phyloP scores from a whole-genome alignment of 2,888 invertebrate genomes.

The Romanomermis culicivorax region DNA sequence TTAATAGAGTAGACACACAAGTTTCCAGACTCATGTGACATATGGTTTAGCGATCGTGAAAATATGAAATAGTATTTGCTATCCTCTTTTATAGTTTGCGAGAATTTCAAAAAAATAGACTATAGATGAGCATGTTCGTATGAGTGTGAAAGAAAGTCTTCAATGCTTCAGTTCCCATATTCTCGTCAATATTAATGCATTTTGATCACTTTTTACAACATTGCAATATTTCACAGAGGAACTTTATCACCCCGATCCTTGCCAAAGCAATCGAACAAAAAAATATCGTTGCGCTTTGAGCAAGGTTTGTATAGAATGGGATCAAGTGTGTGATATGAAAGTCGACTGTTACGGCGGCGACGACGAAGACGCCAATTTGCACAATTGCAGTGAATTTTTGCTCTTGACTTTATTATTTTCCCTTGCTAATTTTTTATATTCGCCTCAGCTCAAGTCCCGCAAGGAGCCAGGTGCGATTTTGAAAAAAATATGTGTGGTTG shows the following conservation, averaged over 20 bases:
- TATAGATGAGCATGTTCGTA: too few relatives aligned
- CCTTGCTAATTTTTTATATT: not conserved
- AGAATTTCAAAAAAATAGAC: too few relatives aligned
- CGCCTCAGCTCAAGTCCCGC: slow-evolving; percentile 14
- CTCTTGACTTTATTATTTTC: not conserved
- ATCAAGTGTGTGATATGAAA: slow-evolving; percentile 18
- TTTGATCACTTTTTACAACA: too few relatives aligned
- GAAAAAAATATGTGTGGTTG: slow-evolving; percentile 12
- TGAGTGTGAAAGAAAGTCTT: too few relatives aligned
- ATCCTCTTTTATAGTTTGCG: too few relatives aligned
- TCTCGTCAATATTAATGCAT: too few relatives aligned
- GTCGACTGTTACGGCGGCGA: slow-evolving; percentile 19
- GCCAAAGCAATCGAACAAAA: not conserved
- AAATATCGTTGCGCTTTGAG: slow-evolving; percentile 7
- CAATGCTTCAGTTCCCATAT: too few relatives aligned
- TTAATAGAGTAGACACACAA: too few relatives aligned
- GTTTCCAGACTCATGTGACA: too few relatives aligned
- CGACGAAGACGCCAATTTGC: slow-evolving; percentile 17
- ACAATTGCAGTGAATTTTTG: slow-evolving; percentile 16
- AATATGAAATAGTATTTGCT: too few relatives aligned
- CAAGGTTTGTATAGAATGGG: slow-evolving; percentile 14
- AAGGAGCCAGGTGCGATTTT: slow-evolving; percentile 18
- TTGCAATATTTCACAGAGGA: slow-evolving; percentile 6
- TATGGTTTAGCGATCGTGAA: too few relatives aligned
- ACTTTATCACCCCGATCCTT: slow-evolving; percentile 7